Evolutionary conservation across 1,140 invertebrate species (phyloP).

Genomic region (Listronotus oregonensis): DNA sequence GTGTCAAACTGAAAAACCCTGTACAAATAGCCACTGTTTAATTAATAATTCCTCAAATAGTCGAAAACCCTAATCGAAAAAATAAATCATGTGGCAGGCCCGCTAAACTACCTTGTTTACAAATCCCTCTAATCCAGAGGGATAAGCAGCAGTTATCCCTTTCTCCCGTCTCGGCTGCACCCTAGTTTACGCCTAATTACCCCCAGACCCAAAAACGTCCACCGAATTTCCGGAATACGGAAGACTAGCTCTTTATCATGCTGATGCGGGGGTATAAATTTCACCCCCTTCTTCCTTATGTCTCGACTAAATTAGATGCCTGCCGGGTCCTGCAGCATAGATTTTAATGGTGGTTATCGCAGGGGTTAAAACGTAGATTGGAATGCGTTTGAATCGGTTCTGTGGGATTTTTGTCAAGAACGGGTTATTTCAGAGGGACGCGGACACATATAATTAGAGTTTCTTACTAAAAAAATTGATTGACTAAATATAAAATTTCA

Average conservation of each 20-base stretch:
- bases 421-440: too few relatives aligned
- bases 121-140: conserved; percentile 25
- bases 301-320: conserved; percentile 21
- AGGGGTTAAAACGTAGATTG: too few relatives aligned
- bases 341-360: too few relatives aligned
- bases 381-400: too few relatives aligned
- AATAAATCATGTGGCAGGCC: conserved; percentile 2
- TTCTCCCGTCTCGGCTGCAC: conserved; percentile 16
- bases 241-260: conserved; percentile 30
- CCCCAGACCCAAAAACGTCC: conserved; percentile 30
- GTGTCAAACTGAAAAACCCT: too few relatives aligned
- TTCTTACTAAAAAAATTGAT: too few relatives aligned
- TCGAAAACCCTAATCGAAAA: neutral
- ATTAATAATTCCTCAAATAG: too few relatives aligned
- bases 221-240: conserved; percentile 25
- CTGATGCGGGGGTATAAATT: conserved; percentile 13
- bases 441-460: too few relatives aligned
- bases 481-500: too few relatives aligned
- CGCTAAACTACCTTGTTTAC: conserved; percentile 27
- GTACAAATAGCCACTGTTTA: too few relatives aligned
- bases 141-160: conserved; percentile 35
- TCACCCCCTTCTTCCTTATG: conserved; percentile 8
- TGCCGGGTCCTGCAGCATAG: neutral
- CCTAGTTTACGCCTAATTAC: conserved; percentile 35
- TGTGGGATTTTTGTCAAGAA: too few relatives aligned